Conservation (phyloP, 2,888 invertebrate genomes). For the Azorinus chamasolen region DNA sequence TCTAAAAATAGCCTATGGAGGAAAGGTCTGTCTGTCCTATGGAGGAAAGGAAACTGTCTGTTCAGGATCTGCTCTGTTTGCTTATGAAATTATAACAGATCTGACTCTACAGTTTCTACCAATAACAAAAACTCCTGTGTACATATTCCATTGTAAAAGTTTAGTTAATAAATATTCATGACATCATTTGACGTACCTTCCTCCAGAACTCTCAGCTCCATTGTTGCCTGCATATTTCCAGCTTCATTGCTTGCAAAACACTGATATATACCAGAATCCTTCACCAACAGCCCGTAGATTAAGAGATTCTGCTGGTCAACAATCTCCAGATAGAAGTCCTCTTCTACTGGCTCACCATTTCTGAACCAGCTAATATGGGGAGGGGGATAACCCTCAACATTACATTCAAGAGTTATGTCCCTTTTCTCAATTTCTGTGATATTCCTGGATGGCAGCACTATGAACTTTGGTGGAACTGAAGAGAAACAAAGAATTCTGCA, state of each 20-base stretch:
- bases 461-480: constrained; percentile 60
- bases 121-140: too few species aligned
- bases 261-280: constrained; percentile 98
- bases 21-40: too few species aligned
- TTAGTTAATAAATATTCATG: too few species aligned
- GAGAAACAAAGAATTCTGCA: background rate
- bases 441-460: constrained; percentile 91
- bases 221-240: constrained; percentile 91
- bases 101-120: too few species aligned
- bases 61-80: too few species aligned
- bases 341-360: constrained; percentile 95
- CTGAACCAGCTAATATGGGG: constrained; percentile 96
- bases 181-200: constrained; percentile 91
- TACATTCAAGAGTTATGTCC: constrained; percentile 95
- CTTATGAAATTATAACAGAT: too few species aligned
- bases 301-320: constrained; percentile 88
- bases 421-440: constrained; percentile 88
- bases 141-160: too few species aligned
- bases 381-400: constrained; percentile 94
- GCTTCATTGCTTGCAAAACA: constrained; percentile 95
- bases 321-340: constrained; percentile 94
- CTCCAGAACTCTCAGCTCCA: constrained; percentile 87
- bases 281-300: constrained; percentile 94
- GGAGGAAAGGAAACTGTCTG: too few species aligned
- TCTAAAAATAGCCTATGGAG: too few species aligned